Conservation (phyloP, 2,113 vertebrate species). For the Thamnaconus septentrionalis region DNA sequence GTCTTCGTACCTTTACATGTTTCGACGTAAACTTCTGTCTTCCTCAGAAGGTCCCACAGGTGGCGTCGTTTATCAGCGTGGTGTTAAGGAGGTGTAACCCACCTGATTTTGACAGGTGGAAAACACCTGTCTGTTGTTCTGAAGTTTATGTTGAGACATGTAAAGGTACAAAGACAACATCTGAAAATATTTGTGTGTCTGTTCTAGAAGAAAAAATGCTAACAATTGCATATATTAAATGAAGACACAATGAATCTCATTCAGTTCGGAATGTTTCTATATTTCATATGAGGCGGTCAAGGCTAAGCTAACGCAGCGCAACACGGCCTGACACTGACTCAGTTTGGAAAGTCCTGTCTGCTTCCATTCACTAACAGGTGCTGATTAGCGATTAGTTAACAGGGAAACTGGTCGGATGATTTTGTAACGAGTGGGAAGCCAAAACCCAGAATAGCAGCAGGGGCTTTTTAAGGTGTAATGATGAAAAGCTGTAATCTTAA, state of each 20-base stretch:
- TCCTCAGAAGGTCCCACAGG: too few relatives aligned
- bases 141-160: too few relatives aligned
- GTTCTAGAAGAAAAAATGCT: too few relatives aligned
- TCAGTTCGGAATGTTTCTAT: background rate
- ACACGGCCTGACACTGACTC: constrained; percentile 11
- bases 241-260: too few relatives aligned
- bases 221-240: too few relatives aligned
- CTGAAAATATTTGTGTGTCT: too few relatives aligned
- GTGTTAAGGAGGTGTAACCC: too few relatives aligned
- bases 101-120: background rate
- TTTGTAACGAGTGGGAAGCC: constrained; percentile 31
- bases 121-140: background rate
- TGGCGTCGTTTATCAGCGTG: too few relatives aligned
- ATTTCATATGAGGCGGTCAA: background rate
- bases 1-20: too few relatives aligned
- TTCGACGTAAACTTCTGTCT: too few relatives aligned
- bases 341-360: constrained; percentile 10
- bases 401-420: constrained; percentile 41
- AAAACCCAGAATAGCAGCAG: constrained; percentile 29
- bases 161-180: too few relatives aligned
- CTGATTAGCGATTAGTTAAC: constrained; percentile 26
- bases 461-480: constrained; percentile 31
- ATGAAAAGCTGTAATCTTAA: background rate
- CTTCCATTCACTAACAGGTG: constrained; percentile 33
- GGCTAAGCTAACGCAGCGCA: too few relatives aligned